phyloP scores from a whole-genome alignment of 30 jellyfish, hydroid and myxozoan genomes.

The Clytia hemisphaerica region DNA sequence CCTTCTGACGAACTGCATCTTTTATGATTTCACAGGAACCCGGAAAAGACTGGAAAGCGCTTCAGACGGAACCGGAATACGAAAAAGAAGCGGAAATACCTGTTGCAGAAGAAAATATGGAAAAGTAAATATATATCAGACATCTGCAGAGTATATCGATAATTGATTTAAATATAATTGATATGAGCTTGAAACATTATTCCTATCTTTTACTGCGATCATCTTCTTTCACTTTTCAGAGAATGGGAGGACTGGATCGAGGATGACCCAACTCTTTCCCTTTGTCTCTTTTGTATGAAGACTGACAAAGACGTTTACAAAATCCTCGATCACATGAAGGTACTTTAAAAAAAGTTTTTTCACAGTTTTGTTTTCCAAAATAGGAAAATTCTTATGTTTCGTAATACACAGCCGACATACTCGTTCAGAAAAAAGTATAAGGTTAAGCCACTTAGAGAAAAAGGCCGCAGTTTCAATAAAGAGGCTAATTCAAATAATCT shows the following conservation, averaged over 20 bases:
- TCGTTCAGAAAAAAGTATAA: too few relatives aligned
- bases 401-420: too few relatives aligned
- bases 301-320: conserved; percentile 40
- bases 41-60: conserved; percentile 86
- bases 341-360: neutral
- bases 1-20: too few relatives aligned
- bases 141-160: neutral
- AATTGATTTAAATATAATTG: neutral
- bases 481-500: too few relatives aligned
- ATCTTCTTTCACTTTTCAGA: conserved; percentile 17
- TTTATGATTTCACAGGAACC: conserved; percentile 77
- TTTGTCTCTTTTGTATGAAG: conserved; percentile 65
- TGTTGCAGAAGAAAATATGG: conserved; percentile 25
- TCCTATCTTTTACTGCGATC: neutral
- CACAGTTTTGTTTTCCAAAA: neutral
- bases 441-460: too few relatives aligned
- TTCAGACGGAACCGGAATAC: conserved; percentile 88
- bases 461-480: too few relatives aligned
- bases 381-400: neutral
- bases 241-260: conserved; percentile 96
- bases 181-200: neutral
- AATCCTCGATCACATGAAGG: conserved; percentile 74
- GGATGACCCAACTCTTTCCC: conserved; percentile 31
- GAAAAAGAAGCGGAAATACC: conserved; percentile 57
- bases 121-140: conserved; percentile 27